Evolutionary conservation across 2,113 vertebrate genomes (phyloP), one percentile per base, ranked within the genome.

Genomic region (Odontesthes bonariensis): DNA sequence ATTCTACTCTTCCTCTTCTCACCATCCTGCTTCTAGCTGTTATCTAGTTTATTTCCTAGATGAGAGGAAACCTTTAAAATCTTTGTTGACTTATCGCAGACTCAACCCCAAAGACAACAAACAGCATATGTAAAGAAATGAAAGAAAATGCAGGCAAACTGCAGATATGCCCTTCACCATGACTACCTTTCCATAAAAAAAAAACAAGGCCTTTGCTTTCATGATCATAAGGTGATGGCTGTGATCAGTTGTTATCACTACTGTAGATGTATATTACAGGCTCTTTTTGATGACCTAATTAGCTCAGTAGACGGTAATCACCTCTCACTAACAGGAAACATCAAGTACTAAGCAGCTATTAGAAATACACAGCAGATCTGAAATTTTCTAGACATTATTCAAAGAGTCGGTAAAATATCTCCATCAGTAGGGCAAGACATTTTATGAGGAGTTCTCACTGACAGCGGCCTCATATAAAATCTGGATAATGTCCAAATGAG

Each of bases 61-160:
- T 35, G 61, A 46, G 32, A 73, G 22, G 61, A 81, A 68, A 19
- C 52, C 27, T 85, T 69, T 54, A 16, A 66, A 65, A 74, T 69
- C 8, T 64, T 19, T 17, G 53, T 22, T 46, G 23, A 63, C 13
- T 57, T 57, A 44, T 33, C 46, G 14, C 17, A 6, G 1, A 6
- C 46, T 47, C 51, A 59, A 31, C 32, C 59, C 38, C 33, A 72
- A 23, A 81, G 55, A 66, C 27, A 72, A 60, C 54, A 69, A 73
- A 62, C 66, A 59, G 56, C 52, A 51, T 65, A 19, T 12, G 4
- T 59, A 47, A 66, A 40, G 58, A 2, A 35, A 31, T 23, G 47
- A 55, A n/a, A 14, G 13, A 73, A 73, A 73, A 65, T 52, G 1
- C 46, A 74, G 27, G 2, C 38, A 68, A 35, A 46, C 49, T 23